phyloP scores from a whole-genome alignment of 2,888 invertebrate genomes.

The Notodonta dromedarius region DNA sequence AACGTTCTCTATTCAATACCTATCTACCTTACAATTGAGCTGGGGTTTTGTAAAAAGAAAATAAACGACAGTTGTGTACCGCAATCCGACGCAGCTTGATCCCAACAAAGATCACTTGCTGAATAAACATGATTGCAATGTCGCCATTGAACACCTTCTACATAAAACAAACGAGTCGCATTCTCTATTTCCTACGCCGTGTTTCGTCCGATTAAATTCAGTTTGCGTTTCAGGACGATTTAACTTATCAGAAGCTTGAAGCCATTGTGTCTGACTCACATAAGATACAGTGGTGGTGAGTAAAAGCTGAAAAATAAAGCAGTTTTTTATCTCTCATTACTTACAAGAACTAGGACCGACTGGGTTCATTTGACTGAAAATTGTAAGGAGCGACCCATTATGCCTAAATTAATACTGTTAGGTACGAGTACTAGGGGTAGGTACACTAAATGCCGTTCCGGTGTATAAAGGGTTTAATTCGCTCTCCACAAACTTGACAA shows the following conservation, averaged over 20 bases:
- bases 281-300: conserved; percentile 17
- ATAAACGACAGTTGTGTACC: conserved; percentile 32
- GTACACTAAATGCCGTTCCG: no score
- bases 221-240: conserved; percentile 27
- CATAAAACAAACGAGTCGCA: conserved; percentile 33
- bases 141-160: conserved; percentile 39
- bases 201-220: conserved; percentile 37
- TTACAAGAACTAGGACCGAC: background rate
- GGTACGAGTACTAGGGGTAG: no score
- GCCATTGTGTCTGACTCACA: conserved; percentile 18
- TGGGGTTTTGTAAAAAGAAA: conserved; percentile 27
- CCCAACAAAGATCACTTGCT: conserved; percentile 41
- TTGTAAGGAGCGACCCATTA: background rate
- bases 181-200: conserved; percentile 12
- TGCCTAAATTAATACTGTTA: no score
- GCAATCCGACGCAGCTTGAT: conserved; percentile 52
- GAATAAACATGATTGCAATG: conserved; percentile 57
- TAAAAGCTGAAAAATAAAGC: background rate
- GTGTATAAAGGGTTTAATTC: no score
- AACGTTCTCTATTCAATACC: conserved; percentile 32
- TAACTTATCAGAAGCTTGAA: conserved; percentile 15
- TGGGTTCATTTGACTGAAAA: background rate
- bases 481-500: no score
- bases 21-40: conserved; percentile 17
- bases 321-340: background rate